phyloP scores from a whole-genome alignment of 2,888 invertebrate species.

The Agonopterix arenella region DNA sequence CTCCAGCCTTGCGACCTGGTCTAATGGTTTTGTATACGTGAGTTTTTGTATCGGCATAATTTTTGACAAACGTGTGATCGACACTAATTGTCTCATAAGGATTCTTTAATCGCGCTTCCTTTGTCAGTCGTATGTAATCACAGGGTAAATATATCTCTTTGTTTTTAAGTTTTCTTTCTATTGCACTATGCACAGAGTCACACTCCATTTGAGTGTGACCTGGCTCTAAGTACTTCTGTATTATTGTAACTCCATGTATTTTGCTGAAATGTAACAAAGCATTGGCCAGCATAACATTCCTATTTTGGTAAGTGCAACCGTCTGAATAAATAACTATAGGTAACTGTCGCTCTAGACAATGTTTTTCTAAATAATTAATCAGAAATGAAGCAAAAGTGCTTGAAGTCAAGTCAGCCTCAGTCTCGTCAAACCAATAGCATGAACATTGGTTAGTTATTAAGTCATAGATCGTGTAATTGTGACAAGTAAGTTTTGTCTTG shows the following conservation, averaged over 20 bases:
- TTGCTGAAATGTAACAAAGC: conserved; percentile 19
- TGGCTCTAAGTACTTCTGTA: conserved; percentile 23
- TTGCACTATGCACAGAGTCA: conserved; percentile 34
- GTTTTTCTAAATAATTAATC: conserved; percentile 14
- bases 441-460: conserved; percentile 10
- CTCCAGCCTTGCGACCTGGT: conserved; percentile 14
- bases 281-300: too few relatives aligned
- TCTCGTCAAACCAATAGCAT: conserved; percentile 22
- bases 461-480: conserved; percentile 20
- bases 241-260: conserved; percentile 11
- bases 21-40: conserved; percentile 11
- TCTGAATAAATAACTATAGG: conserved; percentile 19
- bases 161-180: conserved; percentile 34
- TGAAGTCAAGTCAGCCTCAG: conserved; percentile 14
- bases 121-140: conserved; percentile 9
- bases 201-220: conserved; percentile 24
- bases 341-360: conserved; percentile 2
- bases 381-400: conserved; percentile 20
- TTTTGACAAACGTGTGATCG: conserved; percentile 10
- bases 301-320: conserved; percentile 27
- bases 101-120: conserved; percentile 8
- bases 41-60: conserved; percentile 10
- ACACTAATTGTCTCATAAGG: conserved; percentile 9
- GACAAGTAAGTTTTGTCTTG: conserved; percentile 20
- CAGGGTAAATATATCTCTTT: conserved; percentile 16